These are phyloP conservation scores for Darwinula stevensoni DNA, from an alignment of 2,888 invertebrate species.

Conservation along the genomic window DNA sequence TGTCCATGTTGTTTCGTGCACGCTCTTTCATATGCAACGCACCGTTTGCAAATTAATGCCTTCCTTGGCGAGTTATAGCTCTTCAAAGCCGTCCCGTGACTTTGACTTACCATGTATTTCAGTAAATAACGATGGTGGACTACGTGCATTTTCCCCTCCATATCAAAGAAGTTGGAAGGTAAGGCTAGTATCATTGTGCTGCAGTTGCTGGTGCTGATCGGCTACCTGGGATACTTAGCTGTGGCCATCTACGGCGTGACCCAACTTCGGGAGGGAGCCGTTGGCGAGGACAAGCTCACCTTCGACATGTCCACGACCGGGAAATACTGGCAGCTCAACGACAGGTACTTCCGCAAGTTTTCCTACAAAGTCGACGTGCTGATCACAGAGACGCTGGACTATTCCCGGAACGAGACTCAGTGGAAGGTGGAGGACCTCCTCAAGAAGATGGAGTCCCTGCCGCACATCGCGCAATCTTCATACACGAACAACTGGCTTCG, in stretches of 20 bases:
- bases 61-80: no score
- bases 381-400: slow-evolving; percentile 12
- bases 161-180: no score
- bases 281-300: slow-evolving; percentile 16
- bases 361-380: slow-evolving; percentile 11
- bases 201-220: slow-evolving; percentile 11
- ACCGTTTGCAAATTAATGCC: no score
- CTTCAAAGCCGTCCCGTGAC: no score
- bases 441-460: slow-evolving; percentile 8
- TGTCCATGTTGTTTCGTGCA: no score
- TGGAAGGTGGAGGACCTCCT: slow-evolving; percentile 7
- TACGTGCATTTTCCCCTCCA: no score
- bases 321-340: slow-evolving; percentile 14
- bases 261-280: slow-evolving; percentile 12
- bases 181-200: no score
- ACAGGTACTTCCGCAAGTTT: slow-evolving; percentile 15
- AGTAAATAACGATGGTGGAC: no score
- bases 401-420: slow-evolving; percentile 11
- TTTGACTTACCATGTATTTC: no score
- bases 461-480: no score
- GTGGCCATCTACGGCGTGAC: slow-evolving; percentile 14
- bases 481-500: no score
- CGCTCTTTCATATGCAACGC: no score
- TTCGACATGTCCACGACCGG: slow-evolving; percentile 16
- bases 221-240: slow-evolving; percentile 14